Percentiles rank a stretch among this genome's conserved stretches.
Conservation (phyloP, 2,113 vertebrate genomes). For the Hemibagrus wyckioides region DNA sequence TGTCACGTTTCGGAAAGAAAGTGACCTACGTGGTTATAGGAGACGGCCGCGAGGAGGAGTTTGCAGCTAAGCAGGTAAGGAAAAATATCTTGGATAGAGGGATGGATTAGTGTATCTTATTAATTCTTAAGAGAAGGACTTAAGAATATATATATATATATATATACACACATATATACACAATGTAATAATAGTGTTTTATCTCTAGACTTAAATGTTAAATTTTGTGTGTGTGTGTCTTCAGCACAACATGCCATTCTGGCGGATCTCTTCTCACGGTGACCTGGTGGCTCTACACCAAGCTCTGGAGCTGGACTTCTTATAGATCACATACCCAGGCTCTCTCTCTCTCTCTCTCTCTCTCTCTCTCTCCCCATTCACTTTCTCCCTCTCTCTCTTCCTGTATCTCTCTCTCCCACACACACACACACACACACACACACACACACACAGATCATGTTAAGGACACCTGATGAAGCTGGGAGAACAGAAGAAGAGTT, state of each 20-base stretch:
- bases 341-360: background rate
- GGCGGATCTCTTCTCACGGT: slow-evolving; percentile 92
- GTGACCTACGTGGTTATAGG: slow-evolving; percentile 98
- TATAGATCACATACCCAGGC: slow-evolving; percentile 73
- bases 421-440: slow-evolving; percentile 39
- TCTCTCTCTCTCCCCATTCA: background rate
- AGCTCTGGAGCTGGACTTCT: slow-evolving; percentile 95
- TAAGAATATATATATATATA: no score
- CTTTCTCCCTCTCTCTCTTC: background rate
- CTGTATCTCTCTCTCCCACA: slow-evolving; percentile 27
- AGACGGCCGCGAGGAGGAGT: slow-evolving; percentile 95
- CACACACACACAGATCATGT: slow-evolving; percentile 14
- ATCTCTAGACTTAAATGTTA: background rate
- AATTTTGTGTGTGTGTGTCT: slow-evolving; percentile 21
- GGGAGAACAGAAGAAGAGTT: slow-evolving; percentile 48
- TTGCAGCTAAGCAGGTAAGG: slow-evolving; percentile 94
- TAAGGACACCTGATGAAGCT: slow-evolving; percentile 31
- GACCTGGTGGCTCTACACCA: slow-evolving; percentile 96
- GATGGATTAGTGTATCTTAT: background rate
- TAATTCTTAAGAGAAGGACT: slow-evolving; percentile 5
- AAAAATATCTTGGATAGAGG: background rate
- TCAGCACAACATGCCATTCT: slow-evolving; percentile 99
- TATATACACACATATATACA: background rate
- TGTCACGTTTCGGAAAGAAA: slow-evolving; percentile 96
- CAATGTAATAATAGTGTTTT: no score